Conservation (phyloP, 2,113 vertebrate genomes). For the Acrocephalus kingi region DNA sequence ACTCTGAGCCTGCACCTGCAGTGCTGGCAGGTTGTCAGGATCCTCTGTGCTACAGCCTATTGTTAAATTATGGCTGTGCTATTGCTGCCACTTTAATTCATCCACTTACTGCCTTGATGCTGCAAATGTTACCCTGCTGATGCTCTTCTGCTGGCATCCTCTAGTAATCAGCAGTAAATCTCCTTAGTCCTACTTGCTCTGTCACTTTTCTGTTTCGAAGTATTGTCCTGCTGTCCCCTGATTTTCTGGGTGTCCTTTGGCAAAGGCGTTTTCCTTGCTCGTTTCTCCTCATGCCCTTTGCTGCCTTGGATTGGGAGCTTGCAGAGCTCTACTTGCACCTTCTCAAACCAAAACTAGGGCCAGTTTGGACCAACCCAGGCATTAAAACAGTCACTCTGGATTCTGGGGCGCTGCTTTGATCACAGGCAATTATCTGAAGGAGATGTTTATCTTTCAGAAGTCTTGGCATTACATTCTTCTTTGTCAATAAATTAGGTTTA, state of each 20-base stretch:
- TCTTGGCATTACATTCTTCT: neutral
- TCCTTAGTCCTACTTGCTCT: neutral
- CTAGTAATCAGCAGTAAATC: neutral
- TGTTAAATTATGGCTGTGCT: neutral
- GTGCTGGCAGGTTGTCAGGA: neutral
- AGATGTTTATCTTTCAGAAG: neutral
- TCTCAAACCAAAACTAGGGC: neutral
- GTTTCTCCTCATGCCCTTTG: accelerated
- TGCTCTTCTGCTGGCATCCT: neutral
- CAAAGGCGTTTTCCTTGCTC: neutral
- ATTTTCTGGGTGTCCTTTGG: neutral
- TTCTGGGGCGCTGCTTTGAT: neutral
- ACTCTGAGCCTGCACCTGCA: neutral
- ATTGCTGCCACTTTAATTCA: neutral
- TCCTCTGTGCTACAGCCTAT: neutral
- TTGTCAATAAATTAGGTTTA: neutral
- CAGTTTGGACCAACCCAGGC: neutral
- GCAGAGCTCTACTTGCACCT: neutral
- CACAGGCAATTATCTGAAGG: neutral
- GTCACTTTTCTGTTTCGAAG: neutral
- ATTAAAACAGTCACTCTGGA: neutral
- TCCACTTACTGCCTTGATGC: neutral
- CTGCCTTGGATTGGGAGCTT: neutral
- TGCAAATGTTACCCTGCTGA: neutral
- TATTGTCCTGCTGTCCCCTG: neutral